Conservation (phyloP, 2,888 invertebrate genomes). For the Drosophila pegasa region DNA sequence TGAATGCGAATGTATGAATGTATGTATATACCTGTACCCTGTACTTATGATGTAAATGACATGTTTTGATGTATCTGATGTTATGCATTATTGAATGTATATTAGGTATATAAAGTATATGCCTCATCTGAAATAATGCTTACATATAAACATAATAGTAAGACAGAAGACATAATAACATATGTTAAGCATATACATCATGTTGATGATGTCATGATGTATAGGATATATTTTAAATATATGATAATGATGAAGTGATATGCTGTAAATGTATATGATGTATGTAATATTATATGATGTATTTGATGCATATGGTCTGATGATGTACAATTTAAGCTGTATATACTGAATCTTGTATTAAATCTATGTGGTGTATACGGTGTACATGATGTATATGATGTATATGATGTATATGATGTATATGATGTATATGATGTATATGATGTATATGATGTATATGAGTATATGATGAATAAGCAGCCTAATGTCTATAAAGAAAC, state of each 20-base stretch:
- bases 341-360: neutral
- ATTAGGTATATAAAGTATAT: neutral
- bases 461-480: too few species aligned
- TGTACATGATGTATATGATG: neutral
- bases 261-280: too few species aligned
- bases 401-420: neutral
- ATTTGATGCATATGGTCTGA: neutral
- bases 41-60: too few species aligned
- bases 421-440: neutral
- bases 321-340: too few species aligned
- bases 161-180: too few species aligned
- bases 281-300: neutral
- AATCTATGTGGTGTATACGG: neutral
- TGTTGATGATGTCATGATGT: neutral
- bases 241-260: too few species aligned
- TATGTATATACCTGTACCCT: too few species aligned
- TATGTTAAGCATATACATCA: too few species aligned
- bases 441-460: neutral
- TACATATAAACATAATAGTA: too few species aligned
- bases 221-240: too few species aligned
- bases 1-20: neutral
- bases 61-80: neutral
- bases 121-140: too few species aligned
- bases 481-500: too few species aligned
- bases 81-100: neutral